These are phyloP conservation scores for Acronicta alni DNA, from an alignment of 2,888 invertebrate genomes.

Conservation along the genomic window DNA sequence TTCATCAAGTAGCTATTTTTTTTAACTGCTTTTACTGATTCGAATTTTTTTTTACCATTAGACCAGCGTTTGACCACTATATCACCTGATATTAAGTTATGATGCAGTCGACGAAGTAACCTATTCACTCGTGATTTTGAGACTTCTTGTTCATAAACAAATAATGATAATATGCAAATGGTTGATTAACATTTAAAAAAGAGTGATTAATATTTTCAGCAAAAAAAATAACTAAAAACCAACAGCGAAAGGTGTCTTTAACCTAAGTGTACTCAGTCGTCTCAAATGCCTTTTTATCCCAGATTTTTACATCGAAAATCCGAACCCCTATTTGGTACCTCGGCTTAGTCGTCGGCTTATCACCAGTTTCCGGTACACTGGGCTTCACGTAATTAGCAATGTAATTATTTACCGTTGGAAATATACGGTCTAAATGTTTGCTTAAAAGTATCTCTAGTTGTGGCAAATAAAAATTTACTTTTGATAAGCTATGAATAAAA, in stretches of 20 bases:
- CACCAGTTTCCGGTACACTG: conserved; percentile 65
- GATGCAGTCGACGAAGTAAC: too few relatives aligned
- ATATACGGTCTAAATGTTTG: conserved; percentile 50
- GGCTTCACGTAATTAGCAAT: conserved; percentile 61
- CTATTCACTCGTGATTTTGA: too few relatives aligned
- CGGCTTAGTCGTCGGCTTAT: conserved; percentile 56
- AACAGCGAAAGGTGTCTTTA: conserved; percentile 29
- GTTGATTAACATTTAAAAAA: not conserved
- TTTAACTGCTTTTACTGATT: too few relatives aligned
- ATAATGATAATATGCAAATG: conserved; percentile 4
- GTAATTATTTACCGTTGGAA: conserved; percentile 61
- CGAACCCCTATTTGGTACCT: conserved; percentile 37
- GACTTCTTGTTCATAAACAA: too few relatives aligned
- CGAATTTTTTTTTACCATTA: too few relatives aligned
- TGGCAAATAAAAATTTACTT: conserved; percentile 12
- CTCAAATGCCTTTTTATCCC: conserved; percentile 37
- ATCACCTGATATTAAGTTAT: too few relatives aligned
- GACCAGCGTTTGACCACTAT: too few relatives aligned
- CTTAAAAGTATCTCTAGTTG: conserved; percentile 37
- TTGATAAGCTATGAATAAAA: conserved; percentile 11
- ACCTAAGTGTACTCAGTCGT: conserved; percentile 16
- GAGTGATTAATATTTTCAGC: too few relatives aligned
- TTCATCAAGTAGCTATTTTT: too few relatives aligned
- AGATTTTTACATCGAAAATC: conserved; percentile 35
- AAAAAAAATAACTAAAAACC: not conserved